Evolutionary conservation across 2,113 vertebrate genomes (phyloP).

Genomic region (Manacus vitellinus): DNA sequence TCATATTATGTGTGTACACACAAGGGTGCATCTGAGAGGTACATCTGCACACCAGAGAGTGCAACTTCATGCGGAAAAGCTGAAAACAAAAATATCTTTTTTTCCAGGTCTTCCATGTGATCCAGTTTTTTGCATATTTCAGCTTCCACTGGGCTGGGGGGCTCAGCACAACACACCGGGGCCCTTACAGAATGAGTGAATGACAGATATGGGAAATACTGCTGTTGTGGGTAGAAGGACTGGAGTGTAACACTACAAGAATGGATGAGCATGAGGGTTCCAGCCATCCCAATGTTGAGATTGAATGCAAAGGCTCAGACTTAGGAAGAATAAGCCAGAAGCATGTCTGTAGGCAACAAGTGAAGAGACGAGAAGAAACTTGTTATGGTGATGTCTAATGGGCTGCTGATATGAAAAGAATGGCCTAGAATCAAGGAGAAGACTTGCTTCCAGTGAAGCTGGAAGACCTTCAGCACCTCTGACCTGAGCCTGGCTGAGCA

Average conservation of each 20-base stretch:
- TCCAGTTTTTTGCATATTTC: neutral
- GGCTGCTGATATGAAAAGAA: neutral
- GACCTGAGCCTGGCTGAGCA: neutral
- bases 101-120: neutral
- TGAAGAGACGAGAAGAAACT: neutral
- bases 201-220: neutral
- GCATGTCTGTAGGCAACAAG: neutral
- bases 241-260: neutral
- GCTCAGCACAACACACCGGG: accelerated
- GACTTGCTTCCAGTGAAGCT: neutral
- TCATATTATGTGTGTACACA: neutral
- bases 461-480: neutral
- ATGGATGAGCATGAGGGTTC: accelerated
- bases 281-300: neutral
- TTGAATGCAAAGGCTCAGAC: neutral
- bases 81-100: neutral
- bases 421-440: neutral
- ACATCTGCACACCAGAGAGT: neutral
- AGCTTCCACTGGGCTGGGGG: neutral
- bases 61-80: neutral
- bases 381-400: neutral
- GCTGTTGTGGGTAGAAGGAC: neutral
- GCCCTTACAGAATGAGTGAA: neutral
- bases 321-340: neutral
- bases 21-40: neutral